Percentiles rank a stretch among this genome's conserved stretches.
phyloP scores from a whole-genome alignment of 1,140 invertebrate species.

The Bombus superbus region DNA sequence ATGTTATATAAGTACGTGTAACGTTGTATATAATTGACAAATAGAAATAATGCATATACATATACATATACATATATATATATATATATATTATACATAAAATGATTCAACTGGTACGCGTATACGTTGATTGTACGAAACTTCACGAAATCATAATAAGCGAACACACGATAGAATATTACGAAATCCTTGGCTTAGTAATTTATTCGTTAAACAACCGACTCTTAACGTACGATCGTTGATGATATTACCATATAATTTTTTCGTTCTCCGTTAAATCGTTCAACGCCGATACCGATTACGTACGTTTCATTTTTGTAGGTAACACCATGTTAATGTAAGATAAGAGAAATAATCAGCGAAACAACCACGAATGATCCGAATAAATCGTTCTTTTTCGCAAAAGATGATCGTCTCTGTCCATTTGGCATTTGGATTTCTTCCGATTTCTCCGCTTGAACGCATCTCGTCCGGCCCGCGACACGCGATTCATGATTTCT shows the following conservation, averaged over 20 bases:
- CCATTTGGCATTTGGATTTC: neutral
- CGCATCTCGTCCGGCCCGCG: neutral
- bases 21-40: slow-evolving; percentile 80
- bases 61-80: slow-evolving; percentile 62
- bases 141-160: slow-evolving; percentile 16
- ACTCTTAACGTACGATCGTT: neutral
- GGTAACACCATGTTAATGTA: neutral
- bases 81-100: slow-evolving; percentile 60
- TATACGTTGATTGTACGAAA: slow-evolving; percentile 20
- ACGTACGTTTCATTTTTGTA: neutral
- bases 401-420: neutral
- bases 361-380: neutral
- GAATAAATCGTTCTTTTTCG: neutral
- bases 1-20: slow-evolving; percentile 82
- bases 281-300: neutral
- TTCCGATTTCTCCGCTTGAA: neutral
- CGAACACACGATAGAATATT: slow-evolving; percentile 1
- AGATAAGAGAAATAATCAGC: neutral
- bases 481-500: neutral
- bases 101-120: slow-evolving; percentile 53
- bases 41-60: slow-evolving; percentile 73
- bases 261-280: neutral
- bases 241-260: neutral
- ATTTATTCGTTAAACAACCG: slow-evolving; percentile 38
- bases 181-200: neutral